Evolutionary conservation across 2,113 vertebrate genomes (phyloP), one percentile per base, ranked within the genome.

Genomic region (Apus apus): DNA sequence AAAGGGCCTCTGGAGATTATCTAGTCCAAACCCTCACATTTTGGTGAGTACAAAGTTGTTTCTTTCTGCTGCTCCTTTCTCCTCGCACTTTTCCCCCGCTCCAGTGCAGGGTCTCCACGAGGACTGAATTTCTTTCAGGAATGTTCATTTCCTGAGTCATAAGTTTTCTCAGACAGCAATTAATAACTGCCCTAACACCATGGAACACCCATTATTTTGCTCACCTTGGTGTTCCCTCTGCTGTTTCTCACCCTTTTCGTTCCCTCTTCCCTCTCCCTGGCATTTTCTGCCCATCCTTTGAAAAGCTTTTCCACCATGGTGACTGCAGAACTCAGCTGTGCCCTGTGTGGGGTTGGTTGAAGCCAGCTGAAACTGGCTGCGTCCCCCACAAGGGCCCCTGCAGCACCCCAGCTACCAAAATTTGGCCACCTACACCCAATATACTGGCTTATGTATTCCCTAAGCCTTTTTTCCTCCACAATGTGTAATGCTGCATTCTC

Each of bases 291-390:
- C 57, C 14, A 48, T 29, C 5, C 36, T 61, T 16, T 25, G 18
- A 8, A 5, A 1, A 18, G 4, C 18, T 78, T 5, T 20, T 19
- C 30, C 4, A 1, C n/a, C 26, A 30, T 3, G 0, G 2, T 17
- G 23, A 16, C 72, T 11, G 15, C 2, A 0, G 46, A 46, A 15
- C 58, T 8, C 17, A 27, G 32, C 58, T 1, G 0, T 34, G 40
- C 26, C 34, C 27, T 57, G 19, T 0, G 1, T 8, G 15, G 54
- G 13, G 60, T 26, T 1, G 1, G 6, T 16, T 2, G 40, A 36
- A 56, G 27, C 40, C 2, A 2, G 2, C 32, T 77, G 48, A 60
- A 46, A 58, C 36, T 3, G 0, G 16, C 46, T 62, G 27, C 6
- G 5, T 40, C 36, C 18, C 18, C 15, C 54, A 46, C 14, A 21